Percentiles rank a stretch among this genome's conserved stretches.
phyloP scores from a whole-genome alignment of 92 coral and sea anemone species.

The Paramuricea clavata region DNA sequence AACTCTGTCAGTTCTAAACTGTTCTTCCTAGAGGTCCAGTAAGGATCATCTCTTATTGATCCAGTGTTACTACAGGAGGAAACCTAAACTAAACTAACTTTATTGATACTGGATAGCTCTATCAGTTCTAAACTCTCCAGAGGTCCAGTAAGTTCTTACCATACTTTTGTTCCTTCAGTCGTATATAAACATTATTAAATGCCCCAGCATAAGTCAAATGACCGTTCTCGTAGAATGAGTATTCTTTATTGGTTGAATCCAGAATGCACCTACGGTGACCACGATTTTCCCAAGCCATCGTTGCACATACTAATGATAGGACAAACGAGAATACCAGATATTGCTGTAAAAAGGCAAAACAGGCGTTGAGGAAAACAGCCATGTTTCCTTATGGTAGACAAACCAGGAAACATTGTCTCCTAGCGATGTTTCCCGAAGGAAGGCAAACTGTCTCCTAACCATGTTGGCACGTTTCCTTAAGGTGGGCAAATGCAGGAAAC shows the following conservation, averaged over 20 bases:
- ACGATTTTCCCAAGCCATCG: slow-evolving; percentile 93
- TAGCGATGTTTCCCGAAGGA: no score
- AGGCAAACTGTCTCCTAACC: no score
- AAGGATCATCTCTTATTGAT: no score
- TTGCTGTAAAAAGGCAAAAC: slow-evolving; percentile 70
- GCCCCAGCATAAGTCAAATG: slow-evolving; percentile 76
- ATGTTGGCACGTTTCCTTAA: no score
- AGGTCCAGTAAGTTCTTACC: slow-evolving; percentile 68
- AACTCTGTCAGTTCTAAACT: no score
- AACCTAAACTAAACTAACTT: no score
- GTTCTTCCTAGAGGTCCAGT: no score
- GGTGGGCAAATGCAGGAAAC: no score
- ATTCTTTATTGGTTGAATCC: slow-evolving; percentile 64
- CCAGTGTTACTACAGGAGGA: no score
- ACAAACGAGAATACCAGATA: slow-evolving; percentile 75
- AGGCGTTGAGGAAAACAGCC: no score
- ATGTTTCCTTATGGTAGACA: neutral
- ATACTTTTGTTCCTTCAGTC: slow-evolving; percentile 93
- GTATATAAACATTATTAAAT: slow-evolving; percentile 84
- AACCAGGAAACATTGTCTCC: no score
- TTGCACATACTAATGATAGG: slow-evolving; percentile 70
- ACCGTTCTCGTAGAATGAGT: slow-evolving; percentile 69
- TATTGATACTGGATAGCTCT: no score
- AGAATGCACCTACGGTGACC: slow-evolving; percentile 84
- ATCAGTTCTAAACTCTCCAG: neutral